Evolutionary conservation across 37 sponge, comb jelly and placozoan genomes (phyloP).

Genomic region (Theonella swinhoei): DNA sequence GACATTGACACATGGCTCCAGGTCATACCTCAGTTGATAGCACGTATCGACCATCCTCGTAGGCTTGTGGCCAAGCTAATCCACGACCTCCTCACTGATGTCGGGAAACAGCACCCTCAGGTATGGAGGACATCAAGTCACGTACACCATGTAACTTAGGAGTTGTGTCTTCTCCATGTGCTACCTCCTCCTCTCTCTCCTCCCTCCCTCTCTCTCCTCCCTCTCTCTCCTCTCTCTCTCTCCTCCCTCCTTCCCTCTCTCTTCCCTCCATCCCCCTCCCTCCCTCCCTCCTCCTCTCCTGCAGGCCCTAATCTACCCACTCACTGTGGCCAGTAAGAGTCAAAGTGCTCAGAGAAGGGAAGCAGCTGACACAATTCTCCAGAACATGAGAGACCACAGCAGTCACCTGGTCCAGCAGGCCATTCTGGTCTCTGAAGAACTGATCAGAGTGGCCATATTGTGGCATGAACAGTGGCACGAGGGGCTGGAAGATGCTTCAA

Average conservation of each 20-base stretch:
- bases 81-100: conserved; percentile 89
- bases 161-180: not conserved
- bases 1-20: conserved; percentile 96
- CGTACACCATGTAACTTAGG: not conserved
- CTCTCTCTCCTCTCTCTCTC: conserved; percentile 1
- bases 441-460: conserved; percentile 95
- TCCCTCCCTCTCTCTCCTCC: conserved; percentile 17
- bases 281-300: not conserved
- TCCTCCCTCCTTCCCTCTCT: not conserved
- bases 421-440: conserved; percentile 94
- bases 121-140: no score
- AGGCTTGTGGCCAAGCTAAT: conserved; percentile 84
- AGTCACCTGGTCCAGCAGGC: conserved; percentile 88
- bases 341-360: conserved; percentile 61
- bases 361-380: conserved; percentile 84
- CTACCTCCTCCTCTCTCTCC: no score
- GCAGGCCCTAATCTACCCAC: conserved; percentile 96
- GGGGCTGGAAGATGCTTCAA: conserved; percentile 96
- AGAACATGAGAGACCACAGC: conserved; percentile 90
- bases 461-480: conserved; percentile 99
- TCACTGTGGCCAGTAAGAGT: conserved; percentile 93
- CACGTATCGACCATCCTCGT: conserved; percentile 94
- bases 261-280: not conserved
- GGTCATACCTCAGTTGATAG: conserved; percentile 93
- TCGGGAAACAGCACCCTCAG: conserved; percentile 98